Evolutionary conservation across 2,797 vertebrate species (phyloP).

Genomic region (Sciaenops ocellatus): DNA sequence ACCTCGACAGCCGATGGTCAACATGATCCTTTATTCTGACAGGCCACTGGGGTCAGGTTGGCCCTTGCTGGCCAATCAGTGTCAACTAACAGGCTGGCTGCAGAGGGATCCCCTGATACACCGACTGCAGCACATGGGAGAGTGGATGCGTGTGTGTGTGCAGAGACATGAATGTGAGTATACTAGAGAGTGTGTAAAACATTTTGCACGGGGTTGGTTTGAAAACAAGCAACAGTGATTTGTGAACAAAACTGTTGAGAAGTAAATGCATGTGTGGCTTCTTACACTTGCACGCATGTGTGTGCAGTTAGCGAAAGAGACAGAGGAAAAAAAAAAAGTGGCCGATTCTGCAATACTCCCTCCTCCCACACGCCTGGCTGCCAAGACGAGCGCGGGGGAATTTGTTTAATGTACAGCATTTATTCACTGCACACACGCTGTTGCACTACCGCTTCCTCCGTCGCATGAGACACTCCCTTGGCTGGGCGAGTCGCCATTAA

Average conservation of each 20-base stretch:
- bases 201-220: background rate
- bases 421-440: conserved; percentile 82
- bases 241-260: background rate
- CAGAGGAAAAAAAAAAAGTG: conserved; percentile 8
- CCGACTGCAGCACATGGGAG: conserved; percentile 6
- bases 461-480: conserved; percentile 81
- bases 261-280: conserved; percentile 1
- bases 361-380: conserved; percentile 73
- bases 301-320: conserved; percentile 12
- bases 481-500: conserved; percentile 77
- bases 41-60: conserved; percentile 62
- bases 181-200: background rate
- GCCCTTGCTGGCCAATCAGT: conserved; percentile 76
- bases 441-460: conserved; percentile 80
- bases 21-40: conserved; percentile 77
- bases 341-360: conserved; percentile 59
- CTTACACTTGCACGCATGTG: conserved; percentile 17
- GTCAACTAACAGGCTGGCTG: conserved; percentile 68
- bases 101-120: conserved; percentile 37
- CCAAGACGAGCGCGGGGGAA: conserved; percentile 77
- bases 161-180: background rate
- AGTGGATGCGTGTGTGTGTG: background rate
- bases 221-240: conserved; percentile 21
- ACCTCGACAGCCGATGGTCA: conserved; percentile 73
- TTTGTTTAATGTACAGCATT: conserved; percentile 85